phyloP scores from a whole-genome alignment of 2,113 vertebrate genomes.

The Cryptotis parvus region DNA sequence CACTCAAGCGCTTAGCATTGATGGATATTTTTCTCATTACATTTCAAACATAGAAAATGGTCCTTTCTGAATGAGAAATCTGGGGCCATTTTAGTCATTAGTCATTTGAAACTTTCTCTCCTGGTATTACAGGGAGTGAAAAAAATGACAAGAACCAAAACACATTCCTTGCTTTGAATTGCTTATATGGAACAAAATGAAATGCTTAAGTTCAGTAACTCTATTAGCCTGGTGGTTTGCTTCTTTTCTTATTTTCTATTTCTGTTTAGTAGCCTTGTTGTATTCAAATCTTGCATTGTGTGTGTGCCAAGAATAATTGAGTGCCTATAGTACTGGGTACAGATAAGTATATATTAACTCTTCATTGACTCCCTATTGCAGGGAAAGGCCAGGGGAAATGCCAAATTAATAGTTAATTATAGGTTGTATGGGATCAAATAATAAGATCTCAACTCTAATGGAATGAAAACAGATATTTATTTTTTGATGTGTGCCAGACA shows the following conservation, averaged over 20 bases:
- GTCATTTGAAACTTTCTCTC: slow-evolving; percentile 78
- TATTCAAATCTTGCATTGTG: slow-evolving; percentile 59
- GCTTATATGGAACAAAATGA: slow-evolving; percentile 68
- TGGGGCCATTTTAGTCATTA: slow-evolving; percentile 75
- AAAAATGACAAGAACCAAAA: slow-evolving; percentile 68
- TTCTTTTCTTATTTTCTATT: slow-evolving; percentile 60
- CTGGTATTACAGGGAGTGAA: slow-evolving; percentile 53
- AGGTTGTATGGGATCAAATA: background rate
- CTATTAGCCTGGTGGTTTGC: slow-evolving; percentile 66
- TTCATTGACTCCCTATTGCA: slow-evolving; percentile 22
- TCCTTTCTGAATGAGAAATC: slow-evolving; percentile 81
- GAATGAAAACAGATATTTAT: background rate
- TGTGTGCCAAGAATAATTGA: slow-evolving; percentile 51
- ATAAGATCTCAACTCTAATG: background rate
- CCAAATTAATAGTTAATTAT: slow-evolving; percentile 28
- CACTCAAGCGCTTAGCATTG: slow-evolving; percentile 70
- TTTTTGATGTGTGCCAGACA: background rate
- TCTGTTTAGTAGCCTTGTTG: slow-evolving; percentile 45
- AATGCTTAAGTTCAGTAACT: slow-evolving; percentile 69
- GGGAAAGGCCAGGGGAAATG: too few relatives aligned
- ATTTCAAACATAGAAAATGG: slow-evolving; percentile 79
- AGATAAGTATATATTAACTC: slow-evolving; percentile 15
- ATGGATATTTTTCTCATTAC: slow-evolving; percentile 82
- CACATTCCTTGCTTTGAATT: slow-evolving; percentile 66
- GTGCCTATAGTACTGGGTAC: background rate